Conservation (phyloP, 1,140 invertebrate species). For the Lithobius niger region DNA sequence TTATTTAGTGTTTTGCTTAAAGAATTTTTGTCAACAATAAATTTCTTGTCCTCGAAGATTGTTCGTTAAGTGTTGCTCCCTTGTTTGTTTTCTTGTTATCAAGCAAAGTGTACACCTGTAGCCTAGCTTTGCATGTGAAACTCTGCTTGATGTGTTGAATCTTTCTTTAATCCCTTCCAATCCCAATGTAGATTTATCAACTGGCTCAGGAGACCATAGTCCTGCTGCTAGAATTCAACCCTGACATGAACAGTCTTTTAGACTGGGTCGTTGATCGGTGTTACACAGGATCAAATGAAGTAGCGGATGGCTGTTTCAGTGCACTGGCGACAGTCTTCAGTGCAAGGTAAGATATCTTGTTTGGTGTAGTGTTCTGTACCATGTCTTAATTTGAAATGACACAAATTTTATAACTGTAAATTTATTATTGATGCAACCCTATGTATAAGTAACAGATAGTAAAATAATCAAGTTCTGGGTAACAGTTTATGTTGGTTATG, state of each 20-base stretch:
- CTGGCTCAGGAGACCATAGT: slow-evolving; percentile 87
- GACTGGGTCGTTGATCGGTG: slow-evolving; percentile 97
- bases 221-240: slow-evolving; percentile 86
- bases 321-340: slow-evolving; percentile 92
- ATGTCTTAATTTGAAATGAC: too few species aligned
- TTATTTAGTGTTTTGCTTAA: neutral
- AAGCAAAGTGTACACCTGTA: neutral
- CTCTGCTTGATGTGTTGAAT: neutral
- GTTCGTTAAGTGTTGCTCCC: neutral
- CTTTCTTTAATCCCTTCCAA: neutral
- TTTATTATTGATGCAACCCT: too few species aligned
- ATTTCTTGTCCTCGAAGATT: neutral
- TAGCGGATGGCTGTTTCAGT: slow-evolving; percentile 90
- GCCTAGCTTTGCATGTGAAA: neutral
- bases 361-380: too few species aligned
- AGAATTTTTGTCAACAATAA: neutral
- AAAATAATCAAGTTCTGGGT: too few species aligned
- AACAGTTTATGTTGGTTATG: too few species aligned
- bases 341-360: slow-evolving; percentile 49
- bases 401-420: too few species aligned
- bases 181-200: slow-evolving; percentile 57
- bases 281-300: slow-evolving; percentile 75
- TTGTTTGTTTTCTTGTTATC: too few species aligned
- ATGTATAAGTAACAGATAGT: too few species aligned
- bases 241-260: slow-evolving; percentile 77